A percentile compares a stretch with the other conserved stretches of the same genome.
phyloP scores from a whole-genome alignment of 30 jellyfish, hydroid and myxozoan genomes.

The Morbakka virulenta region DNA sequence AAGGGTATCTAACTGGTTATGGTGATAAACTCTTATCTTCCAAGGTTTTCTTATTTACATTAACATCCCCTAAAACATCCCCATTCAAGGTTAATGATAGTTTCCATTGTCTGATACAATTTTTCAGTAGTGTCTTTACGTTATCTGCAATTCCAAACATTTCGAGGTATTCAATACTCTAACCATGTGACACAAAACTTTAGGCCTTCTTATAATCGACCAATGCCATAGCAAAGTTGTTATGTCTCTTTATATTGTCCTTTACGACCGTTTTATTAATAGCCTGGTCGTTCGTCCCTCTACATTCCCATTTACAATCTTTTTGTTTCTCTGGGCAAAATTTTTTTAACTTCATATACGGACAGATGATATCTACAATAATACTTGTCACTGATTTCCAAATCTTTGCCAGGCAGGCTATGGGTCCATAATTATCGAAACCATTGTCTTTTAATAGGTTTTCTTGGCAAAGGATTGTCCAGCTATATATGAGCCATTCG shows the following conservation, averaged over 20 bases:
- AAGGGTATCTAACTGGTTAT: too few species aligned
- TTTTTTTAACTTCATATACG: too few species aligned
- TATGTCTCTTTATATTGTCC: background rate
- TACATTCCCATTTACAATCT: conserved; percentile 10
- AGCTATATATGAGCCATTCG: too few species aligned
- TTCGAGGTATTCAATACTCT: background rate
- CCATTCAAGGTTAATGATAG: conserved; percentile 3
- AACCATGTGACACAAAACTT: background rate
- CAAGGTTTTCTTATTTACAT: too few species aligned
- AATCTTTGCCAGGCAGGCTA: too few species aligned
- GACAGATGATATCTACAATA: too few species aligned
- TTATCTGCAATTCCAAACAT: conserved; percentile 19
- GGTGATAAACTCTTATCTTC: too few species aligned
- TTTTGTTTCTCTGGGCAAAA: conserved; percentile 19
- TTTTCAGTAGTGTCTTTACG: background rate
- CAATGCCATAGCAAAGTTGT: background rate
- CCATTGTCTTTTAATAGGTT: too few species aligned
- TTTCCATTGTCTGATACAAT: conserved; percentile 28
- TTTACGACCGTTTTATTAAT: background rate
- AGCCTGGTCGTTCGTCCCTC: conserved; percentile 12
- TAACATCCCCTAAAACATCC: conserved; percentile 10
- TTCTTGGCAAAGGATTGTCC: too few species aligned
- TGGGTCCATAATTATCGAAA: too few species aligned
- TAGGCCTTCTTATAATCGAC: background rate
- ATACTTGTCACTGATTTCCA: too few species aligned